Conservation (phyloP, 2,888 invertebrate species). For the Eupithecia vulgata region DNA sequence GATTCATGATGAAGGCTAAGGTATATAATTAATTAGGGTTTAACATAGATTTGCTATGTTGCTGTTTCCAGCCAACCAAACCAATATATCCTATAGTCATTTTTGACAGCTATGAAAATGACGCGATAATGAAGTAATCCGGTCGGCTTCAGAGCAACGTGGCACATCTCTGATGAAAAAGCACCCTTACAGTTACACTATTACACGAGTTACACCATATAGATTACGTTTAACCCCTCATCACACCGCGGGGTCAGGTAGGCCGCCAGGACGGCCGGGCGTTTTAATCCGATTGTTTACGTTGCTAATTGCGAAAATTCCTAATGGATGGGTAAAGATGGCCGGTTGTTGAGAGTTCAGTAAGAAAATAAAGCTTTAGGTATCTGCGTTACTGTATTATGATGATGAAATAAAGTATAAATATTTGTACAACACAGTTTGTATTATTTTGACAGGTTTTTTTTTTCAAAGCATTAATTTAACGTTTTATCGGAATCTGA, state of each 20-base stretch:
- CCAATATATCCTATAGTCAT: no score
- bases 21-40: no score
- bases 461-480: not conserved
- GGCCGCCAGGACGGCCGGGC: not conserved
- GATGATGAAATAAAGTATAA: not conserved
- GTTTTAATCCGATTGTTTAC: slow-evolving; percentile 1
- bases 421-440: not conserved
- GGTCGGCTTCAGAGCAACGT: no score
- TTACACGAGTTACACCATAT: not conserved
- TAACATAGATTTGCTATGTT: no score
- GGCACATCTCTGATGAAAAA: no score
- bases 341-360: not conserved
- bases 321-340: slow-evolving; percentile 2
- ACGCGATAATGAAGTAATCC: no score
- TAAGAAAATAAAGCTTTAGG: not conserved
- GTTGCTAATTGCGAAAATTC: not conserved
- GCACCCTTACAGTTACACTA: not conserved
- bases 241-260: not conserved
- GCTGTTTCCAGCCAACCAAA: no score
- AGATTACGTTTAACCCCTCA: slow-evolving; percentile 5
- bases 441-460: not conserved
- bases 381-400: not conserved
- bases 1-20: no score
- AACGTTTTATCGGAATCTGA: not conserved
- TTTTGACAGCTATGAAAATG: no score